Conservation (phyloP, 2,797 vertebrate genomes). For the Dendrocincla tyrannina region DNA sequence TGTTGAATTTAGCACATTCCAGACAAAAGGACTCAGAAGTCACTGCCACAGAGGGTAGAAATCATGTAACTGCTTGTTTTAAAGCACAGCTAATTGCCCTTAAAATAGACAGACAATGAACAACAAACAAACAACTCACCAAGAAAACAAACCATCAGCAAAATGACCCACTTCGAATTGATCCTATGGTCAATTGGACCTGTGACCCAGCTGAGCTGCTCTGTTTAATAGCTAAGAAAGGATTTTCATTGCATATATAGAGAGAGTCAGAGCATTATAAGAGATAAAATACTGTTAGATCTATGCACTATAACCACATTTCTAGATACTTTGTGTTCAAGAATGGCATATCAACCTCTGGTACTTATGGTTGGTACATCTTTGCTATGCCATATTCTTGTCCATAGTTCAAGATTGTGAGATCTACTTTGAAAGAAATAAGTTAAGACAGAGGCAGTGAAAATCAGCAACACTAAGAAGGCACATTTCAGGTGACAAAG, state of each 20-base stretch:
- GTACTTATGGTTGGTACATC: neutral
- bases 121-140: neutral
- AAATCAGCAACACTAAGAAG: neutral
- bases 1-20: neutral
- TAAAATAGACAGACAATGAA: neutral
- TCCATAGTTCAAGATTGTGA: neutral
- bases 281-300: neutral
- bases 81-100: neutral
- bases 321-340: neutral
- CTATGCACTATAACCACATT: neutral
- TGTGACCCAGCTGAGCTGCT: neutral
- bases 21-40: neutral
- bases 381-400: neutral
- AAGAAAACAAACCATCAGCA: neutral
- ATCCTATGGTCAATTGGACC: neutral
- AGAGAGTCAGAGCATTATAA: neutral
- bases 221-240: neutral
- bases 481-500: neutral
- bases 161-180: neutral
- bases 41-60: neutral
- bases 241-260: neutral
- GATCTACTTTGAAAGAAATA: neutral
- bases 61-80: neutral
- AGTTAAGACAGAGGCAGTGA: neutral
- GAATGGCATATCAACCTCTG: neutral